Conservation (phyloP, 1,140 invertebrate genomes). For the Tachypleus tridentatus region DNA sequence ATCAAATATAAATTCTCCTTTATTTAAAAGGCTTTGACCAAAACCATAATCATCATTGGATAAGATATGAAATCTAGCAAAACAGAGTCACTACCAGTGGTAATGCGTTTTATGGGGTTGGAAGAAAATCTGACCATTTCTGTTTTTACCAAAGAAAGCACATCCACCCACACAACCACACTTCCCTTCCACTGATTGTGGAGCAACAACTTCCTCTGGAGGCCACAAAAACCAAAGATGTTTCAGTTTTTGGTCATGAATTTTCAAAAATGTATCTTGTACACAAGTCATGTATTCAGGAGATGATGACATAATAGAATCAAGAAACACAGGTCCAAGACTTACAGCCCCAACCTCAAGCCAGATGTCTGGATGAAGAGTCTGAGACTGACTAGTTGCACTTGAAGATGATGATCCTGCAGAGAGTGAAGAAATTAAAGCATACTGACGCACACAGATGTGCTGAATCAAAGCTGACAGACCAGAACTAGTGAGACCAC, state of each 20-base stretch:
- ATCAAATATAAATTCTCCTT: conserved; percentile 56
- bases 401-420: conserved; percentile 21
- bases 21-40: conserved; percentile 84
- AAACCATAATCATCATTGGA: conserved; percentile 64
- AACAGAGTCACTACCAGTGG: conserved; percentile 1
- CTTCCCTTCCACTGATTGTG: conserved; percentile 45
- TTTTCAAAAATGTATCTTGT: conserved; percentile 53
- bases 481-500: conserved; percentile 73
- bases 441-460: conserved; percentile 54
- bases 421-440: conserved; percentile 22
- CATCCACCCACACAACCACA: conserved; percentile 95
- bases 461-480: conserved; percentile 76
- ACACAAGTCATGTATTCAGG: conserved; percentile 17
- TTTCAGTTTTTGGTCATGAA: conserved; percentile 76
- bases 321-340: conserved; percentile 79
- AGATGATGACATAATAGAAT: conserved; percentile 59
- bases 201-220: conserved; percentile 37
- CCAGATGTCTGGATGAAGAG: conserved; percentile 45
- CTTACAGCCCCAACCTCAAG: conserved; percentile 82
- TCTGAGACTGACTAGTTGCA: conserved; percentile 19
- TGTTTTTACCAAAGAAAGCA: conserved; percentile 73
- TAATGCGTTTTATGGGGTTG: neutral
- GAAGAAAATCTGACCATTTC: conserved; percentile 22
- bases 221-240: conserved; percentile 92
- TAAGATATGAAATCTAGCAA: conserved; percentile 7